Conservation (phyloP, 2,888 invertebrate genomes). For the Drosophila buzzatii region DNA sequence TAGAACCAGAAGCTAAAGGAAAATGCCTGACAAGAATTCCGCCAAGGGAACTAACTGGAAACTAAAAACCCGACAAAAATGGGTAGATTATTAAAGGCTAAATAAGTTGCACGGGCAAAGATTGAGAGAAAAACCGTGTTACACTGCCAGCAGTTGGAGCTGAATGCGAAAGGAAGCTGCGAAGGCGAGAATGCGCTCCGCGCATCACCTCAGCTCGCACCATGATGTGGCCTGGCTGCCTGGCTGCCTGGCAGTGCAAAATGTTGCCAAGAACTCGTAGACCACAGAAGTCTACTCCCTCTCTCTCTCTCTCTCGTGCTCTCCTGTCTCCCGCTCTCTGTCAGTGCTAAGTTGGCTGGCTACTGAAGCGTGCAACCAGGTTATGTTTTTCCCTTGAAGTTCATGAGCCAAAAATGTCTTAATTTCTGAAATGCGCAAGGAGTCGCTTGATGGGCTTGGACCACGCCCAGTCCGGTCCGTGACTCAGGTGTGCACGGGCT, state of each 20-base stretch:
- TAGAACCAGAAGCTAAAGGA: neutral
- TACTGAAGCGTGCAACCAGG: constrained; percentile 43
- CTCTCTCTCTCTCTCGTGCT: neutral
- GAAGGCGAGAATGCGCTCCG: neutral
- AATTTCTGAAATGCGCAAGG: constrained; percentile 59
- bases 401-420: constrained; percentile 71
- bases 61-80: neutral
- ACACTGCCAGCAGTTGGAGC: too few relatives aligned
- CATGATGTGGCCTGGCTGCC: neutral
- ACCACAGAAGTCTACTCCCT: neutral
- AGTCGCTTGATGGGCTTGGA: neutral
- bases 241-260: neutral
- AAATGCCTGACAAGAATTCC: neutral
- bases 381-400: constrained; percentile 67
- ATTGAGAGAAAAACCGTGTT: neutral
- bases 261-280: constrained; percentile 1
- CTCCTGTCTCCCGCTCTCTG: neutral
- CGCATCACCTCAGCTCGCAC: neutral
- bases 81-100: constrained; percentile 9
- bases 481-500: neutral
- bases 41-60: neutral
- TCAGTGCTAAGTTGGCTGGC: neutral
- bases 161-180: neutral
- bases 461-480: neutral
- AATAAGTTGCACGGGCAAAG: constrained; percentile 10